Conservation (phyloP, 2,113 vertebrate genomes). For the Etheostoma cragini region DNA sequence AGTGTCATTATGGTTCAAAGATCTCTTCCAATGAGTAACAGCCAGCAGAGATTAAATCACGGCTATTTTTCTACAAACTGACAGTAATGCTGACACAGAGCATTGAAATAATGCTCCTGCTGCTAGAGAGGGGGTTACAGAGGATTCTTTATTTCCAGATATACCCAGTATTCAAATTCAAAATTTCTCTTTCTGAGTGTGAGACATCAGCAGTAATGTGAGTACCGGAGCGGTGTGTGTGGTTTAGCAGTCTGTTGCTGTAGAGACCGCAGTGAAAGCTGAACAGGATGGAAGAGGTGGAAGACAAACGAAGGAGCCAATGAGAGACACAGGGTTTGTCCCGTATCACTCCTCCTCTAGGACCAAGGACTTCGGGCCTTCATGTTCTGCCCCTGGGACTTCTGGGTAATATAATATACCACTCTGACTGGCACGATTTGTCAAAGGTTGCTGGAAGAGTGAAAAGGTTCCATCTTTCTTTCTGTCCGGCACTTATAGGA, state of each 20-base stretch:
- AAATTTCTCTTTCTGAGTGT: neutral
- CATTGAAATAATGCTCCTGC: constrained; percentile 11
- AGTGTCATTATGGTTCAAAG: constrained; percentile 33
- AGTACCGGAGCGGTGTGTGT: constrained; percentile 39
- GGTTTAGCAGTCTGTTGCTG: constrained; percentile 55
- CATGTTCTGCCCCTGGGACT: constrained; percentile 52
- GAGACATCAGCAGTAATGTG: constrained; percentile 10
- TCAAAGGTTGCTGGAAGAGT: neutral
- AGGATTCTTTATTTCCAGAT: constrained; percentile 17
- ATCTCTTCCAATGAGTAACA: constrained; percentile 5
- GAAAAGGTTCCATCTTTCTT: neutral
- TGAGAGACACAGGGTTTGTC: constrained; percentile 47
- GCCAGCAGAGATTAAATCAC: constrained; percentile 35
- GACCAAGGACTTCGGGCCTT: constrained; percentile 54
- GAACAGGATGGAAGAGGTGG: constrained; percentile 64
- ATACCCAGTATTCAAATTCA: constrained; percentile 23
- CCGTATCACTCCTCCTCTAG: constrained; percentile 49
- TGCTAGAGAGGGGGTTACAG: neutral
- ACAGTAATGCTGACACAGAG: constrained; percentile 42
- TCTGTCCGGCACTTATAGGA: neutral
- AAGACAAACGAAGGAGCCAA: constrained; percentile 58
- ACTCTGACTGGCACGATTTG: neutral
- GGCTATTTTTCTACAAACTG: constrained; percentile 2
- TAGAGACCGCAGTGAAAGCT: constrained; percentile 55
- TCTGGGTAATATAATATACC: constrained; percentile 23